A percentile compares a stretch with the other conserved stretches of the same genome.
Conservation (phyloP, 2,888 invertebrate genomes). For the Thymelicus acteon region DNA sequence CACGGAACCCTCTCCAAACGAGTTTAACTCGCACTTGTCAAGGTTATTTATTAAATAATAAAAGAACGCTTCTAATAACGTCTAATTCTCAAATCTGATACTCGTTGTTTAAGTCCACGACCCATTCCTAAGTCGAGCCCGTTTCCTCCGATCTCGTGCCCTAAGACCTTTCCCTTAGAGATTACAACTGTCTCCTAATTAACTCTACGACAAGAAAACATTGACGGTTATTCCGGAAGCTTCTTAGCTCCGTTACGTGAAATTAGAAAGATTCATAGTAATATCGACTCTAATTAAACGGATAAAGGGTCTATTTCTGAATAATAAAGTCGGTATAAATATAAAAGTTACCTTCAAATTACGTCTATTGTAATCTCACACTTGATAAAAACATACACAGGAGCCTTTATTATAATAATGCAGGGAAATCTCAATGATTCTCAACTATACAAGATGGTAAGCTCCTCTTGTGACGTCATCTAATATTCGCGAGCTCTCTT, state of each 20-base stretch:
- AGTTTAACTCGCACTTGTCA: too few relatives aligned
- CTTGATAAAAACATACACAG: too few relatives aligned
- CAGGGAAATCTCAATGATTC: too few relatives aligned
- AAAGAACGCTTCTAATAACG: neutral
- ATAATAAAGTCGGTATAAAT: too few relatives aligned
- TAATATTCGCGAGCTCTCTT: neutral
- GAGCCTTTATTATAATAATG: too few relatives aligned
- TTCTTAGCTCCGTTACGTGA: neutral
- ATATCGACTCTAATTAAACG: neutral
- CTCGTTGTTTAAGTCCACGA: neutral
- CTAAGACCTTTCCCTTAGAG: conserved; percentile 30
- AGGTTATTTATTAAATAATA: too few relatives aligned
- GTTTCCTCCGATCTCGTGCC: conserved; percentile 17
- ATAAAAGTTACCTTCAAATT: too few relatives aligned
- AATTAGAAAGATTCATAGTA: neutral
- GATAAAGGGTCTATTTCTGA: neutral
- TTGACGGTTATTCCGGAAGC: conserved; percentile 10
- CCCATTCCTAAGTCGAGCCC: neutral
- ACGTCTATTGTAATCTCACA: too few relatives aligned
- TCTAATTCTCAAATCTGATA: conserved; percentile 2
- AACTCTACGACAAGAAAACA: conserved; percentile 26
- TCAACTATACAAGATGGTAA: too few relatives aligned
- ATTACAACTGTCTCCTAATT: conserved; percentile 30
- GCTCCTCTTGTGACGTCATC: neutral
- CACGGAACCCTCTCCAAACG: too few relatives aligned